Evolutionary conservation across 2,888 invertebrate genomes (phyloP).

Genomic region (Mechanitis mazaeus): DNA sequence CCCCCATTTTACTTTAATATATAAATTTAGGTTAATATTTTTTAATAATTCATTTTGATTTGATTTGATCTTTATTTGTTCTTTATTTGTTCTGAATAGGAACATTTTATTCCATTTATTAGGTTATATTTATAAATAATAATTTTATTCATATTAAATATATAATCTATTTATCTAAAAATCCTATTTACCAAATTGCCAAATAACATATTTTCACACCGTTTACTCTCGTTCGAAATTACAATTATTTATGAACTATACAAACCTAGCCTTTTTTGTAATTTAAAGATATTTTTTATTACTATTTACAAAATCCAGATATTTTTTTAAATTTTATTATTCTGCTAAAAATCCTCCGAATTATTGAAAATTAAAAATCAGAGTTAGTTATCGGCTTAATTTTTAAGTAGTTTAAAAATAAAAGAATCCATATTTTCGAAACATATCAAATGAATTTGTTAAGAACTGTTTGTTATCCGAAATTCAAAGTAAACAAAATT

Average conservation of each 20-base stretch:
- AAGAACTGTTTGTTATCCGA: slow-evolving; percentile 10
- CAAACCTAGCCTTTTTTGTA: background rate
- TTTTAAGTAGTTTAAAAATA: background rate
- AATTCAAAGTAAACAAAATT: slow-evolving; percentile 1
- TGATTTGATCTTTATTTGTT: too few species aligned
- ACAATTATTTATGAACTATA: slow-evolving; percentile 1
- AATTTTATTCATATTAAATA: background rate
- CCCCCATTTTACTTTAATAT: too few species aligned
- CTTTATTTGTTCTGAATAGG: too few species aligned
- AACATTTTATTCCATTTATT: too few species aligned
- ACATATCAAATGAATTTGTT: slow-evolving; percentile 51
- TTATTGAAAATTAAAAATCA: too few species aligned
- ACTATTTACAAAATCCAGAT: background rate
- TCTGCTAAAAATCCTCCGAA: too few species aligned
- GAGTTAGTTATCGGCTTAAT: too few species aligned
- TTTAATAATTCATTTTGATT: too few species aligned
- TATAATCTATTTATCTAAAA: background rate
- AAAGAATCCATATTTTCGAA: slow-evolving; percentile 24
- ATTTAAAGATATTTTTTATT: background rate
- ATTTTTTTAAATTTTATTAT: background rate
- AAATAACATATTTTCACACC: slow-evolving; percentile 1
- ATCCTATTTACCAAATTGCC: slow-evolving; percentile 5
- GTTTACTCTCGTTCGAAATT: background rate
- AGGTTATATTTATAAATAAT: too few species aligned
- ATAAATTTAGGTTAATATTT: too few species aligned